Conservation (phyloP, 2,113 vertebrate genomes). For the Muntiacus reevesi region DNA sequence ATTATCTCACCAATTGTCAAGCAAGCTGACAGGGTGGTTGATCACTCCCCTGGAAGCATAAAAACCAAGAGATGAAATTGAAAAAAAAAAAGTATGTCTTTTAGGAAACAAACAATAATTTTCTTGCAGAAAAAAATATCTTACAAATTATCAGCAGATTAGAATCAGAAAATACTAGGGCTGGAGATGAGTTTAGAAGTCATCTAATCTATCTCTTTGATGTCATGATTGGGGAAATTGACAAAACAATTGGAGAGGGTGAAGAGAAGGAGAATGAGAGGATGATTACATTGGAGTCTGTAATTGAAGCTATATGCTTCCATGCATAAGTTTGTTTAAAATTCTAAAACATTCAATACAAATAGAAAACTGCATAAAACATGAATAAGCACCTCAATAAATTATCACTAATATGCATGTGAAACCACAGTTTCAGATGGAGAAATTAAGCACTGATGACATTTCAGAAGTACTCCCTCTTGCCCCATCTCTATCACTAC, state of each 20-base stretch:
- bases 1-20: not conserved
- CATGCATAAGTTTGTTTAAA: not conserved
- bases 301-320: not conserved
- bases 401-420: not conserved
- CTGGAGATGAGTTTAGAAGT: not conserved
- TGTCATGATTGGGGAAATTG: not conserved
- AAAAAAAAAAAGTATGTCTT: not conserved
- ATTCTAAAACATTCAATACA: not conserved
- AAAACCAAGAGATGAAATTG: not conserved
- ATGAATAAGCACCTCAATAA: not conserved
- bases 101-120: not conserved
- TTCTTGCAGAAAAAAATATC: not conserved
- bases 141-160: not conserved
- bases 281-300: not conserved
- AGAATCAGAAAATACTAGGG: not conserved
- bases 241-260: not conserved
- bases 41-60: not conserved
- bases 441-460: too few relatives aligned
- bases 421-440: not conserved
- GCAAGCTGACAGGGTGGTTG: not conserved
- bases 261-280: too few relatives aligned
- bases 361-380: not conserved
- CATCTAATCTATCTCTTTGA: not conserved
- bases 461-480: not conserved
- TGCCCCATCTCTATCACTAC: fast-evolving